A percentile compares a stretch with the other conserved stretches of the same genome.
Conservation (phyloP, 2,797 vertebrate genomes). For the Threskiornis aethiopicus region DNA sequence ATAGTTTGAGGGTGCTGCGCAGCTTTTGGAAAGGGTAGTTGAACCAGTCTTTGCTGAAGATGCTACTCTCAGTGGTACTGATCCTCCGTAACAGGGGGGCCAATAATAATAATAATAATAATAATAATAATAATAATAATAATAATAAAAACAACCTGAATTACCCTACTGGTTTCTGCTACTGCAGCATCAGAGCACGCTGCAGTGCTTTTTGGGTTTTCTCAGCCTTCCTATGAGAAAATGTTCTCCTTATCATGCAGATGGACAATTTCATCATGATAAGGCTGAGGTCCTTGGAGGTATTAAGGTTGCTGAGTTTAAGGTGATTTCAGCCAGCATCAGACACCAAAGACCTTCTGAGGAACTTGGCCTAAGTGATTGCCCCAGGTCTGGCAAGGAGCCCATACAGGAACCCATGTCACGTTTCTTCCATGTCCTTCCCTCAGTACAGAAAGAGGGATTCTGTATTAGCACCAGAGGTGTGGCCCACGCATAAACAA, state of each 20-base stretch:
- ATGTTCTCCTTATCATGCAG: background rate
- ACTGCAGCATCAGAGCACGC: fast-evolving
- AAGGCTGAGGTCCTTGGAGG: too few species aligned
- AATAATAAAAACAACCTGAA: too few species aligned
- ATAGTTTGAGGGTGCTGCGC: fast-evolving
- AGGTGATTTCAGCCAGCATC: background rate
- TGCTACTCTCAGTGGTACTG: background rate
- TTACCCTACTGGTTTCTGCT: fast-evolving
- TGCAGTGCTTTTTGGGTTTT: background rate
- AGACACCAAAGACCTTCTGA: background rate
- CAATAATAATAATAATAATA: too few species aligned
- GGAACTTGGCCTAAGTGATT: background rate
- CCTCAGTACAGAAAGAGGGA: background rate
- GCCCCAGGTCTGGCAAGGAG: background rate
- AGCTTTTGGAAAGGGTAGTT: too few species aligned
- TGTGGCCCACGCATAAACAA: background rate
- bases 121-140: too few species aligned
- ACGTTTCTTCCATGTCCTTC: fast-evolving
- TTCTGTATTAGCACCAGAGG: fast-evolving
- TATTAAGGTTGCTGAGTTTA: background rate
- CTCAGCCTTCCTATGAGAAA: background rate
- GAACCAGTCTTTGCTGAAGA: fast-evolving
- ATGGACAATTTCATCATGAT: background rate
- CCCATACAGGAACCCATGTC: fast-evolving
- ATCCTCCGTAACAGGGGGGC: fast-evolving